These are phyloP conservation scores for Phyllostomus hastatus DNA, from an alignment of 2,113 vertebrate species.

Conservation along the genomic window DNA sequence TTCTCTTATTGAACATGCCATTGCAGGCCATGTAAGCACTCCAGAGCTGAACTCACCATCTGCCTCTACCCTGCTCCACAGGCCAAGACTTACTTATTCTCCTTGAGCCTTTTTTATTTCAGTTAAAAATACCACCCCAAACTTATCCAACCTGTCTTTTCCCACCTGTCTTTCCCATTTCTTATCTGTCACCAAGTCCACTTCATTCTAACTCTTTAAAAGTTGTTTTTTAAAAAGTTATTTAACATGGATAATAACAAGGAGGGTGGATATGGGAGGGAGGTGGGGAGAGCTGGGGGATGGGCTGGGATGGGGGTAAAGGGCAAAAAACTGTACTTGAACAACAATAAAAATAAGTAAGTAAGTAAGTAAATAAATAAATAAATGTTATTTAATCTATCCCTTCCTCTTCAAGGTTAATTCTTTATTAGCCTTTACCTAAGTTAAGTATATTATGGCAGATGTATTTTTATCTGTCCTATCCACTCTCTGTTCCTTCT, in stretches of 20 bases:
- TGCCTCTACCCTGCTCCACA: neutral
- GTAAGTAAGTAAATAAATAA: too few relatives aligned
- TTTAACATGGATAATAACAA: neutral
- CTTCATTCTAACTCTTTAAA: neutral
- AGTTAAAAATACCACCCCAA: neutral
- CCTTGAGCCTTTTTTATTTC: neutral
- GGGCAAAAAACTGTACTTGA: too few relatives aligned
- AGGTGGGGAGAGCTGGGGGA: too few relatives aligned
- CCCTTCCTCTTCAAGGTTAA: neutral
- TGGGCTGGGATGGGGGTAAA: too few relatives aligned
- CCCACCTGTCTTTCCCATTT: neutral
- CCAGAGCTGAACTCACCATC: neutral
- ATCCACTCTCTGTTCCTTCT: neutral
- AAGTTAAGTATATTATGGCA: neutral
- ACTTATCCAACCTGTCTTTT: neutral
- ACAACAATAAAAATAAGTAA: too few relatives aligned
- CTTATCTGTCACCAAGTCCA: neutral
- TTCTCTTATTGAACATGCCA: neutral
- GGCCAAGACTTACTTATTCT: neutral
- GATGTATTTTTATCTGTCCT: neutral
- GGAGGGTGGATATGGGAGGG: too few relatives aligned
- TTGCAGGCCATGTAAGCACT: neutral
- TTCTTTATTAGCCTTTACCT: neutral
- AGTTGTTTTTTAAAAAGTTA: neutral
- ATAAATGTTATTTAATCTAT: neutral